Conservation (phyloP, 2,113 vertebrate genomes). For the Loxodonta africana region DNA sequence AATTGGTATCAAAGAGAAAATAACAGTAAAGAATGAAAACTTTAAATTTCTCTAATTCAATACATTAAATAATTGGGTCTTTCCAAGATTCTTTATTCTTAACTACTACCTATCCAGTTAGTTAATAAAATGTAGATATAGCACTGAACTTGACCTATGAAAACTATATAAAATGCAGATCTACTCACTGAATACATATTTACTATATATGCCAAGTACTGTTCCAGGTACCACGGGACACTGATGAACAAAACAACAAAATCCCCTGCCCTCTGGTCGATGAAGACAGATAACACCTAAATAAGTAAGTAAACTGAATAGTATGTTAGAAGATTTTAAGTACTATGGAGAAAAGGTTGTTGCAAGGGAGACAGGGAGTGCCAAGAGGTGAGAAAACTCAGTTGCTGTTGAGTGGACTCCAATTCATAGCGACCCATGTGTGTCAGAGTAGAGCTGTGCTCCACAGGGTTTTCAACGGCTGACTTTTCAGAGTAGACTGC, state of each 20-base stretch:
- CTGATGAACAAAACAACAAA: neutral
- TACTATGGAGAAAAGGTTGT: neutral
- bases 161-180: neutral
- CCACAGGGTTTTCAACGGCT: too few species aligned
- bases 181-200: neutral
- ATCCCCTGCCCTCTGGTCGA: neutral
- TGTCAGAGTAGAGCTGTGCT: too few species aligned
- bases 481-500: too few species aligned
- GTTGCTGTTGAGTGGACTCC: too few species aligned
- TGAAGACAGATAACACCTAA: neutral
- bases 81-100: neutral
- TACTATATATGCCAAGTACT: neutral
- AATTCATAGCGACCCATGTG: too few species aligned
- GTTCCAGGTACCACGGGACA: neutral
- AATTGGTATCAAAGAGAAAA: neutral
- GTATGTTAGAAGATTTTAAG: neutral
- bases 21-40: neutral
- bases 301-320: neutral
- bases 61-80: neutral
- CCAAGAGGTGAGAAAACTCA: neutral
- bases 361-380: neutral
- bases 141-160: neutral
- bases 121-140: neutral
- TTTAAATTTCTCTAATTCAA: neutral
- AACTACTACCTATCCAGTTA: neutral